These are phyloP conservation scores for Pholis gunnellus DNA, from an alignment of 2,113 vertebrate species.

Conservation along the genomic window DNA sequence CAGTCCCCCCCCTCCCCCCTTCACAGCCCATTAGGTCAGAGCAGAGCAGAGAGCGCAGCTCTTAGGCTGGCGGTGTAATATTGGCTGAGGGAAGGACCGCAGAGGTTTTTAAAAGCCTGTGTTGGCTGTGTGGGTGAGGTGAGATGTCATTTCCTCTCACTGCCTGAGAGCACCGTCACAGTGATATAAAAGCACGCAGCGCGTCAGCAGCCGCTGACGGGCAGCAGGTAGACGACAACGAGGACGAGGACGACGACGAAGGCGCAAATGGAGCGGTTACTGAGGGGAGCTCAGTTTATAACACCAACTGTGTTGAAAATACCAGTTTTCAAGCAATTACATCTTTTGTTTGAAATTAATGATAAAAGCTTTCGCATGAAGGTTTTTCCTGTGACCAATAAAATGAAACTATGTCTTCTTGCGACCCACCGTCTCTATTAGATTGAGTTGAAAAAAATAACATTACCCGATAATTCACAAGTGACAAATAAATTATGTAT, in stretches of 20 bases:
- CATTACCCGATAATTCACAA: background rate
- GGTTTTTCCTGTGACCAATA: background rate
- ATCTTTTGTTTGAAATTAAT: background rate
- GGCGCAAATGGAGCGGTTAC: background rate
- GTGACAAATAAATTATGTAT: background rate
- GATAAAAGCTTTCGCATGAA: background rate
- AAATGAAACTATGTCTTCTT: background rate
- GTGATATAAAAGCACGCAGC: slow-evolving; percentile 56
- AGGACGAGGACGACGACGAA: slow-evolving; percentile 1
- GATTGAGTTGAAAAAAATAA: background rate
- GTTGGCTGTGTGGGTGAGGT: slow-evolving; percentile 61
- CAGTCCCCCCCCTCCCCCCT: background rate
- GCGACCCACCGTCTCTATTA: too few relatives aligned
- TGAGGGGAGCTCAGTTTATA: background rate
- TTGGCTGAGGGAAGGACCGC: slow-evolving; percentile 35
- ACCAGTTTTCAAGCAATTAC: background rate
- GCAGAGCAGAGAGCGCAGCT: slow-evolving; percentile 42
- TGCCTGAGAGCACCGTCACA: slow-evolving; percentile 56
- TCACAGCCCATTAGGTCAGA: slow-evolving; percentile 74
- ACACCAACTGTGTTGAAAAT: background rate
- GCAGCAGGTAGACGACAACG: background rate
- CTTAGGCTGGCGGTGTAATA: slow-evolving; percentile 57
- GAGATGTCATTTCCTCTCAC: slow-evolving; percentile 68
- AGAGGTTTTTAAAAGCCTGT: slow-evolving; percentile 73
- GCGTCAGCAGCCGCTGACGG: slow-evolving; percentile 43